Percentiles rank a stretch among this genome's conserved stretches.
Conservation (phyloP, 1,140 invertebrate genomes). For the Probaryconus sp. region DNA sequence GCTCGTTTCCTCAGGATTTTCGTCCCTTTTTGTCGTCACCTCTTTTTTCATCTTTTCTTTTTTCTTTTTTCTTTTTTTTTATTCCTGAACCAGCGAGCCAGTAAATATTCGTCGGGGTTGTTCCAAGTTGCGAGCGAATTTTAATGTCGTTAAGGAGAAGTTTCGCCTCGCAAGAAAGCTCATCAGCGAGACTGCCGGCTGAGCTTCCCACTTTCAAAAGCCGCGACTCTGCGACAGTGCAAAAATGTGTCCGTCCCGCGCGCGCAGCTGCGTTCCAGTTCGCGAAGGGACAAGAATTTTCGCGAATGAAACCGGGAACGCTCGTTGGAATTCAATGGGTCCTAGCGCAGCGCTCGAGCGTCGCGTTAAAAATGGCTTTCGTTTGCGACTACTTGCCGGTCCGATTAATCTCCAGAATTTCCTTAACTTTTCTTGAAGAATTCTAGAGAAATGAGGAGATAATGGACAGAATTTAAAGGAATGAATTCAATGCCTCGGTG, state of each 20-base stretch:
- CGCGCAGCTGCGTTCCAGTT: not conserved
- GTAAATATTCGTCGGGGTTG: slow-evolving; percentile 62
- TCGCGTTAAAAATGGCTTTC: slow-evolving; percentile 54
- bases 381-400: slow-evolving; percentile 46
- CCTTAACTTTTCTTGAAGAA: slow-evolving; percentile 37
- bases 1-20: slow-evolving; percentile 42
- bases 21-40: too few species aligned
- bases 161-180: slow-evolving; percentile 64
- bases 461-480: slow-evolving; percentile 39
- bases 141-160: slow-evolving; percentile 65
- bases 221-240: slow-evolving; percentile 29
- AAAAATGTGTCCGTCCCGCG: slow-evolving; percentile 28
- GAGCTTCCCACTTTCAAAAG: slow-evolving; percentile 39
- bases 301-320: slow-evolving; percentile 18
- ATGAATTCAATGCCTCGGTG: too few species aligned
- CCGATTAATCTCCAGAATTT: slow-evolving; percentile 55
- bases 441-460: slow-evolving; percentile 23
- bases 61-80: slow-evolving; percentile 5
- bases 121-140: slow-evolving; percentile 62
- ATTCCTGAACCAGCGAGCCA: slow-evolving; percentile 39
- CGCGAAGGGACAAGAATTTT: slow-evolving; percentile 36
- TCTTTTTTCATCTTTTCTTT: slow-evolving; percentile 15
- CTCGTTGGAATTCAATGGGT: slow-evolving; percentile 11
- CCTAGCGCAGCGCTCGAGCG: not conserved
- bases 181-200: slow-evolving; percentile 48